Percentiles rank a stretch among this genome's conserved stretches.
These are phyloP conservation scores for Triplophysa tibetana DNA, from an alignment of 2,113 vertebrate genomes.

Conservation along the genomic window DNA sequence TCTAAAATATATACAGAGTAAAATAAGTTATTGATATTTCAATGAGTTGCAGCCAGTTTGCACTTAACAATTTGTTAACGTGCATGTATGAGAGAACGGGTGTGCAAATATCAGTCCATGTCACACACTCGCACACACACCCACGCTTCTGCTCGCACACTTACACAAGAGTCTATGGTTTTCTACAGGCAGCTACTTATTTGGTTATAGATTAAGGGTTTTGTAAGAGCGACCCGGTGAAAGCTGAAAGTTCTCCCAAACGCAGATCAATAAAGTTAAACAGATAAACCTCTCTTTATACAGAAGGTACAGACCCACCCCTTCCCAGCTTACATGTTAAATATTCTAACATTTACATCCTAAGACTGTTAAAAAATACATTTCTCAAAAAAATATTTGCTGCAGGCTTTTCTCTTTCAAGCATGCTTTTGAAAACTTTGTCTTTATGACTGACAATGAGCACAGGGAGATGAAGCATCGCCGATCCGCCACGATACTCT, in stretches of 20 bases:
- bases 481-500: no score
- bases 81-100: slow-evolving; percentile 45
- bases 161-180: slow-evolving; percentile 75
- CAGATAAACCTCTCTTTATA: slow-evolving; percentile 94
- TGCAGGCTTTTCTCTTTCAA: slow-evolving; percentile 86
- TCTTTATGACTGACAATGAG: slow-evolving; percentile 11
- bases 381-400: slow-evolving; percentile 97
- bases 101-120: slow-evolving; percentile 60
- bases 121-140: slow-evolving; percentile 10
- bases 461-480: no score
- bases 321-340: slow-evolving; percentile 92
- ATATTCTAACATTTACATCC: slow-evolving; percentile 97
- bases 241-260: slow-evolving; percentile 75
- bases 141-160: slow-evolving; percentile 28
- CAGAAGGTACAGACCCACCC: slow-evolving; percentile 75
- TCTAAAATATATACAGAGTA: slow-evolving; percentile 99
- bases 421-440: slow-evolving; percentile 83
- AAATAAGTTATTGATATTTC: slow-evolving; percentile 96
- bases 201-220: slow-evolving; percentile 94
- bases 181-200: slow-evolving; percentile 96
- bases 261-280: slow-evolving; percentile 89
- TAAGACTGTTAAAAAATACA: slow-evolving; percentile 99
- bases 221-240: slow-evolving; percentile 84
- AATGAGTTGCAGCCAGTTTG: slow-evolving; percentile 84
- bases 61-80: slow-evolving; percentile 67